phyloP scores from a whole-genome alignment of 1,140 invertebrate genomes.

The Caenorhabditis inopinata region DNA sequence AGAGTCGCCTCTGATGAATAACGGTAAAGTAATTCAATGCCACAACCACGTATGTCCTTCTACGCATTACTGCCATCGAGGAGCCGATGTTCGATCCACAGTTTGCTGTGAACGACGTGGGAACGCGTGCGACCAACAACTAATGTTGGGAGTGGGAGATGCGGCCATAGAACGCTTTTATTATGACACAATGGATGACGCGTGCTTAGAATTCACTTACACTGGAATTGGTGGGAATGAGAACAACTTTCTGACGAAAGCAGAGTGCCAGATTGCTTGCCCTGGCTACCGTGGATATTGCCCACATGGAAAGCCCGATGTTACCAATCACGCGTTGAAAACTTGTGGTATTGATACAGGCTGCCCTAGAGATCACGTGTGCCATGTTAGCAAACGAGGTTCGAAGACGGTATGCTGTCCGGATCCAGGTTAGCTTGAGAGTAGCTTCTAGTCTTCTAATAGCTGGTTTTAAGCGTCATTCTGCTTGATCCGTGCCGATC shows the following conservation, averaged over 20 bases:
- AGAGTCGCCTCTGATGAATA: constrained; percentile 35
- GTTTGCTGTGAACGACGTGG: constrained; percentile 34
- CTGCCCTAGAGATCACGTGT: constrained; percentile 46
- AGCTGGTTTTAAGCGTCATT: constrained; percentile 45
- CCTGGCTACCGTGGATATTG: constrained; percentile 50
- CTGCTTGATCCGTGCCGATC: constrained; percentile 45
- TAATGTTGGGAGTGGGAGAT: constrained; percentile 49
- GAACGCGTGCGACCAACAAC: constrained; percentile 40
- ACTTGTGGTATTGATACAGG: constrained; percentile 49
- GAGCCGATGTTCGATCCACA: constrained; percentile 33
- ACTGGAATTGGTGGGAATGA: constrained; percentile 80
- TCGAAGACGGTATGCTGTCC: constrained; percentile 49
- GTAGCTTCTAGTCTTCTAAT: too few relatives aligned
- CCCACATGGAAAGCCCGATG: constrained; percentile 47
- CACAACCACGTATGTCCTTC: constrained; percentile 40
- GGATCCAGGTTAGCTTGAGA: constrained; percentile 42
- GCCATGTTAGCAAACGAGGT: constrained; percentile 47
- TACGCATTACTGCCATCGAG: constrained; percentile 46
- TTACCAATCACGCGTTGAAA: constrained; percentile 21
- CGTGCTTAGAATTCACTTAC: constrained; percentile 76
- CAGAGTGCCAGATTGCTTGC: constrained; percentile 79
- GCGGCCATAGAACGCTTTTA: constrained; percentile 66
- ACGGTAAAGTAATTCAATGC: constrained; percentile 44
- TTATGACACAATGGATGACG: constrained; percentile 73
- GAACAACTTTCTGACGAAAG: constrained; percentile 78